Conservation (phyloP, 2,888 invertebrate genomes). For the Heliconius ethilla region DNA sequence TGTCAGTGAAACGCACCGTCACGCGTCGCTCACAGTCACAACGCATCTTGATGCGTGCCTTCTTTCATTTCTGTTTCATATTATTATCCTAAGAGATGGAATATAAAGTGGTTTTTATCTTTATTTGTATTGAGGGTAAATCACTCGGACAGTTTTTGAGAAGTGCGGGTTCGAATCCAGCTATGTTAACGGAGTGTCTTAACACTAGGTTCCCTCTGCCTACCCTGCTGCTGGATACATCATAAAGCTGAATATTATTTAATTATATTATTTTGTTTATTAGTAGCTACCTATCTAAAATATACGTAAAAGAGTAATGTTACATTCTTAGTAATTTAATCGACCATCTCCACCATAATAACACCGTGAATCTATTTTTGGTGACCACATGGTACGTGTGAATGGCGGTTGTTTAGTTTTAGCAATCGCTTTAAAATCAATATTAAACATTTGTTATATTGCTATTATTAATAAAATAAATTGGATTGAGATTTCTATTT, state of each 20-base stretch:
- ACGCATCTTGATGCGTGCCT: constrained; percentile 27
- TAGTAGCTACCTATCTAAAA: too few relatives aligned
- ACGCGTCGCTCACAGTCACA: constrained; percentile 15
- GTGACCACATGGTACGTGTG: neutral
- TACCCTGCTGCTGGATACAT: too few relatives aligned
- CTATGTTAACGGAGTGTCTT: too few relatives aligned
- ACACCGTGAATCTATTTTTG: constrained; percentile 22
- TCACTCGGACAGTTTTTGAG: neutral
- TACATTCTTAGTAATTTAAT: neutral
- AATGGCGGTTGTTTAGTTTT: neutral
- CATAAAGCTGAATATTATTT: too few relatives aligned
- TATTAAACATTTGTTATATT: neutral
- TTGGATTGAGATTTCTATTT: neutral
- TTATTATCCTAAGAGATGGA: constrained; percentile 2
- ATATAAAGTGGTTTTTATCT: neutral
- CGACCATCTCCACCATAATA: neutral
- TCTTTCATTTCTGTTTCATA: constrained; percentile 26
- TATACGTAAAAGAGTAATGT: too few relatives aligned
- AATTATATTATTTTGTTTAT: too few relatives aligned
- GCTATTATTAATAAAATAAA: neutral
- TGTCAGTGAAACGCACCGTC: constrained; percentile 35
- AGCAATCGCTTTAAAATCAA: neutral
- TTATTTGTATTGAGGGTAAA: neutral
- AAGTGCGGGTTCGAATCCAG: neutral
- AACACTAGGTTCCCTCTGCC: too few relatives aligned